Percentiles rank a stretch among this genome's conserved stretches.
Conservation (phyloP, 2,888 invertebrate species). For the Volucella bombylans region DNA sequence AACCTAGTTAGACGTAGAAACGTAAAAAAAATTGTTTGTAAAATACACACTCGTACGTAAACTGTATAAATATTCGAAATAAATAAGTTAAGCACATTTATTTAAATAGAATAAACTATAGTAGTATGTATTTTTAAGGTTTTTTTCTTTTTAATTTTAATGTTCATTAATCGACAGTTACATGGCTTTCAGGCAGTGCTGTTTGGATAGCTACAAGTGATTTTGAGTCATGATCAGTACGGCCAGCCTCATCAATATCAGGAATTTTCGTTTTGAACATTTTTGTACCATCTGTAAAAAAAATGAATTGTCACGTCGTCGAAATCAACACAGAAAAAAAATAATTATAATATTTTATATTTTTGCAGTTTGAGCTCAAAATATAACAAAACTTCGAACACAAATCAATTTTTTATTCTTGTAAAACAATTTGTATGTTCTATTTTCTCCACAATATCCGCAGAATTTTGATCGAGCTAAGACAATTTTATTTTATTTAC, state of each 20-base stretch:
- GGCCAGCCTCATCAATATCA: slow-evolving; percentile 65
- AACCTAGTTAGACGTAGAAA: slow-evolving; percentile 12
- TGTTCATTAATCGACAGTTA: slow-evolving; percentile 27
- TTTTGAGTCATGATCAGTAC: slow-evolving; percentile 62
- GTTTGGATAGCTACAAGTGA: slow-evolving; percentile 36
- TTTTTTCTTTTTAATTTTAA: slow-evolving; percentile 3
- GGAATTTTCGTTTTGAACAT: not conserved
- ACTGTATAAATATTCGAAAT: not conserved
- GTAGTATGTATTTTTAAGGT: not conserved
- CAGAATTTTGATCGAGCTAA: too few species aligned
- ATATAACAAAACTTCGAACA: too few species aligned
- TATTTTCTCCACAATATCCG: not conserved
- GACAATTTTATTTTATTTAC: too few species aligned
- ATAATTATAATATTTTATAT: too few species aligned
- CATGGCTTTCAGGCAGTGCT: slow-evolving; percentile 54
- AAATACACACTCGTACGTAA: not conserved
- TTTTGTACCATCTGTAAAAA: slow-evolving; percentile 32
- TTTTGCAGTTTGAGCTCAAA: too few species aligned
- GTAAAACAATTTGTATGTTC: not conserved
- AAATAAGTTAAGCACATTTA: not conserved
- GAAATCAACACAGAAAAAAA: too few species aligned
- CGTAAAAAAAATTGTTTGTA: not conserved
- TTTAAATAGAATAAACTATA: not conserved
- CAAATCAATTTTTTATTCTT: too few species aligned
- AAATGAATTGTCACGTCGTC: too few species aligned